Percentiles rank a stretch among this genome's conserved stretches.
phyloP scores from a whole-genome alignment of 1,140 invertebrate species.

The Oncopeltus fasciatus region DNA sequence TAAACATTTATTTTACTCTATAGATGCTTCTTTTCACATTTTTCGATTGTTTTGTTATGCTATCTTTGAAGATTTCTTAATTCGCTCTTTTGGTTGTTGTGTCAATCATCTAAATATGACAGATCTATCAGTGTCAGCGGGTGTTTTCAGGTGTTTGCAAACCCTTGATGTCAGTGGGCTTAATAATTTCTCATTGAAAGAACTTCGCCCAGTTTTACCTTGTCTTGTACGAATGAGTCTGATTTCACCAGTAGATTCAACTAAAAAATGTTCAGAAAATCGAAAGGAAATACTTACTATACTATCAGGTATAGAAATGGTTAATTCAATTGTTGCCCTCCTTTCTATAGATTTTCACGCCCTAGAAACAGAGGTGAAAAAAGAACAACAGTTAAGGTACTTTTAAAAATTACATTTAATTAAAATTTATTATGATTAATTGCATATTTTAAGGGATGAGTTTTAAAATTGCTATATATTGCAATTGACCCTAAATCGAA shows the following conservation, averaged over 20 bases:
- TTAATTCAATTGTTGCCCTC: conserved; percentile 85
- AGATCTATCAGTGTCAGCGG: conserved; percentile 36
- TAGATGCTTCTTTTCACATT: no score
- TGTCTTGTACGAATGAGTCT: conserved; percentile 86
- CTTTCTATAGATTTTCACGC: conserved; percentile 89
- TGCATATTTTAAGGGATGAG: no score
- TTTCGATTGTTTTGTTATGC: no score
- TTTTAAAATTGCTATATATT: no score
- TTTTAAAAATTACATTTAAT: no score
- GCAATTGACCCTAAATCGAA: no score
- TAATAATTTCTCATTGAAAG: conserved; percentile 46
- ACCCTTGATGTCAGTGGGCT: conserved; percentile 60
- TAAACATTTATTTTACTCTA: no score
- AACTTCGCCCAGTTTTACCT: conserved; percentile 78
- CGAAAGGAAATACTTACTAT: conserved; percentile 77
- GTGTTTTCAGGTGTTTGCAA: conserved; percentile 62
- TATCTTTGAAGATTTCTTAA: no score
- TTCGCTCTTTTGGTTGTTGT: no score
- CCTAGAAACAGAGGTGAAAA: conserved; percentile 81
- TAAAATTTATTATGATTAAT: no score
- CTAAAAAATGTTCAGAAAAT: conserved; percentile 62
- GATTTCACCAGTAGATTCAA: conserved; percentile 73
- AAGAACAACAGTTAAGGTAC: conserved; percentile 76
- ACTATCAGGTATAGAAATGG: conserved; percentile 78
- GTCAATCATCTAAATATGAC: conserved; percentile 12